These are phyloP conservation scores for Huso huso DNA, from an alignment of 2,797 vertebrate species.

Conservation along the genomic window DNA sequence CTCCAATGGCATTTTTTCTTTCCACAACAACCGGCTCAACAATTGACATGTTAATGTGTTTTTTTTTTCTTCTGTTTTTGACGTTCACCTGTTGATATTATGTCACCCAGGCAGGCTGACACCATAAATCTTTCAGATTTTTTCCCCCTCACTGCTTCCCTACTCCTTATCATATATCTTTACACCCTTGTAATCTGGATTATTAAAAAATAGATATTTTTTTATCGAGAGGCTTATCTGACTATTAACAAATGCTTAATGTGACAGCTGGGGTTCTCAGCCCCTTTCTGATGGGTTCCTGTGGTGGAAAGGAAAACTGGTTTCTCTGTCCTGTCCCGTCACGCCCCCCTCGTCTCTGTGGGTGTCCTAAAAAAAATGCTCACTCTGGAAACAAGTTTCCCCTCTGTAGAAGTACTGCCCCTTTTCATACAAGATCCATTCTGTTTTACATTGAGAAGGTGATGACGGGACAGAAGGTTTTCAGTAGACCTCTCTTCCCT, in stretches of 20 bases:
- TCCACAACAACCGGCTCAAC: constrained; percentile 28
- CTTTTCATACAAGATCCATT: no score
- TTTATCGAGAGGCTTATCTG: neutral
- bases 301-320: neutral
- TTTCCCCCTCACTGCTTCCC: neutral
- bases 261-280: neutral
- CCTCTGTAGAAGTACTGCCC: no score
- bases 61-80: constrained; percentile 34
- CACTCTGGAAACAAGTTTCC: no score
- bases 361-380: no score
- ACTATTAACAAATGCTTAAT: neutral
- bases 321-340: neutral
- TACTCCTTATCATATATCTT: neutral
- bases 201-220: neutral
- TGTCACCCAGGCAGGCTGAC: constrained; percentile 25
- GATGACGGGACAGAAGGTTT: no score
- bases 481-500: no score
- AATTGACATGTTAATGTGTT: constrained; percentile 47
- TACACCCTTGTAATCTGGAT: neutral
- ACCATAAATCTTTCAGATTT: neutral
- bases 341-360: no score
- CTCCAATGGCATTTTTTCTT: constrained; percentile 23
- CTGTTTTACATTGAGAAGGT: no score
- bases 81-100: constrained; percentile 43
- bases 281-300: neutral